Base-by-base conservation (phyloP, 2,888 invertebrate species). In the Homarus gammarus region DNA sequence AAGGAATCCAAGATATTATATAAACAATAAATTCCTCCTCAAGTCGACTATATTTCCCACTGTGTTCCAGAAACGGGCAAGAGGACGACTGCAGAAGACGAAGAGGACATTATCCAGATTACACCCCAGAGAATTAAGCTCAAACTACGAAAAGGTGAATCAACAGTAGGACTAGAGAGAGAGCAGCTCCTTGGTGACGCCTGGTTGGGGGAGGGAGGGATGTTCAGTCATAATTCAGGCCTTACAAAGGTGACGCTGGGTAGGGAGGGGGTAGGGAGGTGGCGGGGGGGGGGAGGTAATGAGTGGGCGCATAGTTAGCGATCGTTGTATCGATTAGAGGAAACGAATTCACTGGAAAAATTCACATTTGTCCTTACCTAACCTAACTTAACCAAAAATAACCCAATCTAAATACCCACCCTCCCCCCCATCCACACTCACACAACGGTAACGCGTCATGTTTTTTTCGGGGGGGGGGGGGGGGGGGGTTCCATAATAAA, bases 111-210 rank as follows among this genome's bases (percentile, higher is more conserved):
- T 33, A 77, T 88, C 31, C 90, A 90, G 87, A 51, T 90, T 15
- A 51, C 40, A n/a, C 90, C 90, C 12, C 90, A 90, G 75, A 56
- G 75, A 27, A 40, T 88, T n/a, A 72, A 51, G 0, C 79, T 90
- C 31, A 64, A 33, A 31, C 68, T 89, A 38, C 70, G 89, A 6
- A 84, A 84, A 78, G 89, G 89, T 84, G 49, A 40, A 70, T n/a
- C 1, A 36, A 75, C n/a, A 75, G n/a, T 10, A 40, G 2, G n/a
- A 1, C 8, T 51, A 79, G 49, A 51, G n/a, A 51, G 2, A 27
- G 10, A 44, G 5, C 0, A 78, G 8, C n/a, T 51, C 2, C 51
- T 51, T 78, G n/a, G 12, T n/a, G 12, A 51, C 27, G 51, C 22
- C 49, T 51, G 27, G 0, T 27, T 79, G 51, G 49, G 51, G n/a